Conservation (phyloP, 1,140 invertebrate species). For the Drosophila virilis region DNA sequence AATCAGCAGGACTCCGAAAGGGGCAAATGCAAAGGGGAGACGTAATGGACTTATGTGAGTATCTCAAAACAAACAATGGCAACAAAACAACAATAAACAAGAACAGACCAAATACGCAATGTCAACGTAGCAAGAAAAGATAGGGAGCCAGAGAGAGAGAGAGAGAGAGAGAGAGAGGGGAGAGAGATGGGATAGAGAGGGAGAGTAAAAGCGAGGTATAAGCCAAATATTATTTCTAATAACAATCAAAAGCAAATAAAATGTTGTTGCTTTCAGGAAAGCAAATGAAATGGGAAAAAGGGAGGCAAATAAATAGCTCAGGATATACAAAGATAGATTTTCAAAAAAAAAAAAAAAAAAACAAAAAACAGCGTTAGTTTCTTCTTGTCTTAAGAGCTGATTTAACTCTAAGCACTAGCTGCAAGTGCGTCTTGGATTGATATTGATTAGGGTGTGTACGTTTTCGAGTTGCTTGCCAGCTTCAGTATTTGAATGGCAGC, state of each 20-base stretch:
- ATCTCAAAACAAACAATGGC: slow-evolving; percentile 35
- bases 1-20: slow-evolving; percentile 46
- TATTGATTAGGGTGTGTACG: slow-evolving; percentile 10
- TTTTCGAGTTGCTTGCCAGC: background rate
- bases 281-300: background rate
- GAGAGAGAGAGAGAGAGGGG: background rate
- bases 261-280: background rate
- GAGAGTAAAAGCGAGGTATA: background rate
- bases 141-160: background rate
- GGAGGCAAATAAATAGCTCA: slow-evolving; percentile 9
- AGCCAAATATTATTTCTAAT: slow-evolving; percentile 23
- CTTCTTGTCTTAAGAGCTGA: background rate
- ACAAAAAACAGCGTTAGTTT: background rate
- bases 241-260: slow-evolving; percentile 14
- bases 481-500: slow-evolving; percentile 8
- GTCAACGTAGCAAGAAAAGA: slow-evolving; percentile 3
- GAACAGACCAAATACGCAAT: slow-evolving; percentile 3
- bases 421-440: background rate
- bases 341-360: too few species aligned
- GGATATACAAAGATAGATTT: too few species aligned
- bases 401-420: background rate
- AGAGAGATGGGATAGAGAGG: background rate
- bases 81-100: slow-evolving; percentile 34
- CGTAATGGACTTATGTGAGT: slow-evolving; percentile 25
- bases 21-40: background rate